Evolutionary conservation across 2,888 invertebrate genomes (phyloP).

Genomic region (Latheticus oryzae): DNA sequence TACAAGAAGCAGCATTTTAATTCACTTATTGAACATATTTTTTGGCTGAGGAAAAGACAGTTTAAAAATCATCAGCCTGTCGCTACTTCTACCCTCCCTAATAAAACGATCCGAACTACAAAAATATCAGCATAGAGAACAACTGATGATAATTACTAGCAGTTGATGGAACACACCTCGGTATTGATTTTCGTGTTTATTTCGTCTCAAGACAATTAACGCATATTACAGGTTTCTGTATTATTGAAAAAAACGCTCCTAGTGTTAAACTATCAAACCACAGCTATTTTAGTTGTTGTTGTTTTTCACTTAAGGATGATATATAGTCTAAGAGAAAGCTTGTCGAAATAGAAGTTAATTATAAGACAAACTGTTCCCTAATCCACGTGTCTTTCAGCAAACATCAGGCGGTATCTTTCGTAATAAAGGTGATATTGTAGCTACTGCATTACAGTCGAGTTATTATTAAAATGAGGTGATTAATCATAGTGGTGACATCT

Average conservation of each 20-base stretch:
- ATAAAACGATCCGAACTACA: slow-evolving; percentile 36
- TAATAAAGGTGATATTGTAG: slow-evolving; percentile 65
- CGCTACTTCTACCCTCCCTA: slow-evolving; percentile 42
- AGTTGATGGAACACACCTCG: slow-evolving; percentile 15
- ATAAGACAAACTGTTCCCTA: slow-evolving; percentile 55
- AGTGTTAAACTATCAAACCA: no score
- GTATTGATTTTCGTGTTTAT: slow-evolving; percentile 14
- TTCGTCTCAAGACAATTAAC: no score
- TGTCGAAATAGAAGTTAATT: slow-evolving; percentile 55
- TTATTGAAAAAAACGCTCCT: no score
- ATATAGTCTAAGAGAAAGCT: no score
- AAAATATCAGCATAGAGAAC: slow-evolving; percentile 32
- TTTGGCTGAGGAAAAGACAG: slow-evolving; percentile 63
- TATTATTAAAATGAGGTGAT: slow-evolving; percentile 68
- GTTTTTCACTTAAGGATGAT: no score
- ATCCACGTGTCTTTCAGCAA: slow-evolving; percentile 60
- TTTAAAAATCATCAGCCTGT: slow-evolving; percentile 66
- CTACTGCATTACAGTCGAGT: slow-evolving; percentile 64
- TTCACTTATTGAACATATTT: slow-evolving; percentile 67
- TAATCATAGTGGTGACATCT: slow-evolving; percentile 66
- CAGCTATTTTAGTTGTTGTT: no score
- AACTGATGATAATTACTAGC: slow-evolving; percentile 21
- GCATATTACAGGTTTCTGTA: no score
- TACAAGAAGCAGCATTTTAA: slow-evolving; percentile 62
- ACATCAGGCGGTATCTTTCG: slow-evolving; percentile 57